Evolutionary conservation across 1,140 invertebrate genomes (phyloP), one percentile per base, ranked within the genome.

Genomic region (Gonatopus flavifemur): DNA sequence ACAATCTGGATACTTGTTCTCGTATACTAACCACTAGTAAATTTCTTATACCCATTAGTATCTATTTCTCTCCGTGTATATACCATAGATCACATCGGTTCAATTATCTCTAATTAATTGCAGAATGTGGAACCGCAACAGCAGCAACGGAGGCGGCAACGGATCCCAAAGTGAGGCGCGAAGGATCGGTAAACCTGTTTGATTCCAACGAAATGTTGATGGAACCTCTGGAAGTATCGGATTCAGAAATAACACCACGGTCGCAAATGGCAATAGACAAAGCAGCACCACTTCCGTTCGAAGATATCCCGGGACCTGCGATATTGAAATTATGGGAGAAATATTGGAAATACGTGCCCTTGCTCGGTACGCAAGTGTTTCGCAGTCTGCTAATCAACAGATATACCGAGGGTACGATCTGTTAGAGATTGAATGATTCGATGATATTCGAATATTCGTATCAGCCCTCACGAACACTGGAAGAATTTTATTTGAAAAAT

Each of bases 361-460:
- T 83, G 46, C 59, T 85, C 43, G 83, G 83, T 61, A 84, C 82
- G 54, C 83, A 85, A 76, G 58, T 86, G 49, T 83, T 83, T 54
- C 80, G 76, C 54, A 79, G 80, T 64, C 57, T 80, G 57, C 67
- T 86, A 52, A 82, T 82, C 50, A 76, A 83, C 66, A 74, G 76
- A 45, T 70, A 86, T 46, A 83, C 79, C 57, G 68, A 82, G 55
- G 80, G 84, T 81, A 80, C 65, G 72, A 72, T 47, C 59, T 66
- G 42, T 66, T 55, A 50, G 52, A 49, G n/a, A 57, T 41, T 62
- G 40, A 31, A 44, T 31, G 15, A 32, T 18, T 38, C 12, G 36
- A 46, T 15, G 10, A 40, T 16, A 30, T 5, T 6, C 9, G 10
- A 36, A n/a, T n/a, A n/a, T n/a, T n/a, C n/a, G n/a, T n/a, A n/a